Conservation (phyloP, 2,113 vertebrate genomes). For the Cyphomyrus plagiostoma region DNA sequence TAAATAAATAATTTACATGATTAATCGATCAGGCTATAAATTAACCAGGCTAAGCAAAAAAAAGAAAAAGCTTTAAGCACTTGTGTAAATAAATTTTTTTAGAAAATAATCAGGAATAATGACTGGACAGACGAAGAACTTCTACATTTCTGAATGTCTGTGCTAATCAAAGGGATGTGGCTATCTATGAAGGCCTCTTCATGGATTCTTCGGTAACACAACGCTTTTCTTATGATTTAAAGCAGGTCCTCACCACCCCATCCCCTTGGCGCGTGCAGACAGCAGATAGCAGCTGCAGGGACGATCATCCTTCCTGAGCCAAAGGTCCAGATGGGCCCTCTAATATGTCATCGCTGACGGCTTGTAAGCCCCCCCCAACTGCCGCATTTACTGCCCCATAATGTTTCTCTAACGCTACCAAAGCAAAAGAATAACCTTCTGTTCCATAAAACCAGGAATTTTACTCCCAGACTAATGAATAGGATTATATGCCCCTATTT, state of each 20-base stretch:
- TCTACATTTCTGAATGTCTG: background rate
- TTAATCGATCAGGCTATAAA: background rate
- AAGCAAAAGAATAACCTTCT: background rate
- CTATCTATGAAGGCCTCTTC: background rate
- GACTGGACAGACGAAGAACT: background rate
- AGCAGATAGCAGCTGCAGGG: conserved; percentile 5
- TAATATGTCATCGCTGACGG: conserved; percentile 43
- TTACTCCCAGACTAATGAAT: background rate
- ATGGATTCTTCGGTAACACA: background rate
- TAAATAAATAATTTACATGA: background rate
- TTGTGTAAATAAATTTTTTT: background rate
- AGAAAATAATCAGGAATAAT: background rate
- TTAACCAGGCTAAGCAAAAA: background rate
- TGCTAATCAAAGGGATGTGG: background rate
- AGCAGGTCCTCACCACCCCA: background rate
- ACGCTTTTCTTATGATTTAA: background rate
- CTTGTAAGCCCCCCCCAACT: background rate
- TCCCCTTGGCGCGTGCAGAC: background rate
- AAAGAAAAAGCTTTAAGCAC: background rate
- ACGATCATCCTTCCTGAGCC: conserved; percentile 28
- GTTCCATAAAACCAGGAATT: background rate
- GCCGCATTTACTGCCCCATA: background rate
- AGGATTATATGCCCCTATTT: background rate
- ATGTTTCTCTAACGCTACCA: background rate
- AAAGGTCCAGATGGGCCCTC: conserved; percentile 48